These are phyloP conservation scores for Maniola hyperantus DNA, from an alignment of 2,888 invertebrate species.

Conservation along the genomic window DNA sequence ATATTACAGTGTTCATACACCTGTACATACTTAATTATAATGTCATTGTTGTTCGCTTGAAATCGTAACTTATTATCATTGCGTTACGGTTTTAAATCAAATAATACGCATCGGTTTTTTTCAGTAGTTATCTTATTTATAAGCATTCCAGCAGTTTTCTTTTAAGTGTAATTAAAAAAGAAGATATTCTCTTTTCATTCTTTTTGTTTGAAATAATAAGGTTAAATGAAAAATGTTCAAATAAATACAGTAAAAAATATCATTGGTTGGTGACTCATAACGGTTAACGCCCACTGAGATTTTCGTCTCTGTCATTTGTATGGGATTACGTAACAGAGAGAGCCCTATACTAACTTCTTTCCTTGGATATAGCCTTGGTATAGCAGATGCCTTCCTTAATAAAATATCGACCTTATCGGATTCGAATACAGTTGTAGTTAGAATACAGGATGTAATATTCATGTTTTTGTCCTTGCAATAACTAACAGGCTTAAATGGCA, in stretches of 20 bases:
- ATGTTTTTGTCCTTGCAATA: too few species aligned
- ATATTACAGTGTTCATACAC: conserved; percentile 70
- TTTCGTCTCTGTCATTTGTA: too few species aligned
- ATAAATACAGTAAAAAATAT: conserved; percentile 42
- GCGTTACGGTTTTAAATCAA: conserved; percentile 45
- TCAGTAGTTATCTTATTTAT: conserved; percentile 53
- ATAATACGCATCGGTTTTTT: conserved; percentile 40
- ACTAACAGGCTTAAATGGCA: too few species aligned
- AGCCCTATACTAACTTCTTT: too few species aligned
- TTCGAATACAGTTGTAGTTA: too few species aligned
- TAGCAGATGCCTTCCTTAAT: too few species aligned
- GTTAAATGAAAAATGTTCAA: conserved; percentile 39
- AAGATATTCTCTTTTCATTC: conserved; percentile 20
- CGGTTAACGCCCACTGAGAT: too few species aligned
- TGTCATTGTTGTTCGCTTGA: conserved; percentile 46
- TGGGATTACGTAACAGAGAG: too few species aligned
- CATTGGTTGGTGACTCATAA: too few species aligned
- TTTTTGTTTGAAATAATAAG: conserved; percentile 10
- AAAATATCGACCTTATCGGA: too few species aligned
- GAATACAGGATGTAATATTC: too few species aligned
- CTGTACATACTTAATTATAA: conserved; percentile 70
- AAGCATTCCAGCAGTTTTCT: conserved; percentile 72
- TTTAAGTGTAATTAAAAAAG: conserved; percentile 12
- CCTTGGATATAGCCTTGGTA: too few species aligned
- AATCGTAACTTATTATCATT: conserved; percentile 41